Evolutionary conservation across 2,888 invertebrate species (phyloP).

Genomic region (Sesia bembeciformis): DNA sequence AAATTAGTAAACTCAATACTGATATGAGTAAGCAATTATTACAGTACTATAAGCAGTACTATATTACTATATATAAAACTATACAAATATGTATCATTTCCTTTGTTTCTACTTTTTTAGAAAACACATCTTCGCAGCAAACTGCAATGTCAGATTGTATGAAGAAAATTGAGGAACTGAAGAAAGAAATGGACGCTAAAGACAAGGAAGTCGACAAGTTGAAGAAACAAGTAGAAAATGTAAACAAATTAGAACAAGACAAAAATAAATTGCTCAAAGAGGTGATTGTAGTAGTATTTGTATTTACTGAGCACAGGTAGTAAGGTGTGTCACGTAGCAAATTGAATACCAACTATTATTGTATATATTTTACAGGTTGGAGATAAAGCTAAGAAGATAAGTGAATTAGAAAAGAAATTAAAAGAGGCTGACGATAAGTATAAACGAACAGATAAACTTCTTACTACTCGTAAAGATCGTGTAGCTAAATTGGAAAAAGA

Average conservation of each 20-base stretch:
- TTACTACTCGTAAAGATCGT: conserved; percentile 71
- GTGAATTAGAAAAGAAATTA: conserved; percentile 78
- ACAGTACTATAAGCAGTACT: no score
- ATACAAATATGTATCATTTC: not conserved
- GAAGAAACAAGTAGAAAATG: conserved; percentile 72
- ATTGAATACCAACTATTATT: not conserved
- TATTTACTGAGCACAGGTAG: not conserved
- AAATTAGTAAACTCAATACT: conserved; percentile 72
- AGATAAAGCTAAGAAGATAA: conserved; percentile 76
- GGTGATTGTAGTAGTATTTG: conserved; percentile 31
- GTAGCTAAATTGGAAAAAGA: conserved; percentile 76
- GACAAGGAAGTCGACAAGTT: conserved; percentile 77
- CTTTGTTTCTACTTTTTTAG: conserved; percentile 37
- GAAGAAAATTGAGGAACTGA: conserved; percentile 78
- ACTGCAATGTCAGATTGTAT: conserved; percentile 69
- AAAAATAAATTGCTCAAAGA: conserved; percentile 76
- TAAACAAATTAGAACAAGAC: conserved; percentile 66
- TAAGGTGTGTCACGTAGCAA: not conserved
- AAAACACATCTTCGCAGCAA: conserved; percentile 69
- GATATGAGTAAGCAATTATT: conserved; percentile 70
- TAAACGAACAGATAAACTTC: conserved; percentile 73
- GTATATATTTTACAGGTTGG: conserved; percentile 61
- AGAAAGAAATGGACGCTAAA: conserved; percentile 77
- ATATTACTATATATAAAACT: not conserved
- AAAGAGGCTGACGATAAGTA: conserved; percentile 80